Base-by-base conservation (phyloP, 2,113 vertebrate genomes). In the Suricata suricatta region DNA sequence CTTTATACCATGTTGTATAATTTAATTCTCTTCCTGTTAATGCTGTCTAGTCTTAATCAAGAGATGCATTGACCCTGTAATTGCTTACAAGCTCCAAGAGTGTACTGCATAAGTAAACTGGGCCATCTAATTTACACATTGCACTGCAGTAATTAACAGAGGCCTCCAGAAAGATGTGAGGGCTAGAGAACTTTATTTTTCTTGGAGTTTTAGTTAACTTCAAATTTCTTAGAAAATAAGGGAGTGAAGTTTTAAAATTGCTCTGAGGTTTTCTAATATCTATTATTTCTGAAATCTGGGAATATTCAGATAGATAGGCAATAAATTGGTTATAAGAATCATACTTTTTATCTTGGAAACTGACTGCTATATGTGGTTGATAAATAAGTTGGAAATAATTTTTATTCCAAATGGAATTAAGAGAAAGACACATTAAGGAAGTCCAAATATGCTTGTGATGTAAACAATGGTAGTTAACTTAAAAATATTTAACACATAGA, bases 41-140 rank as follows among this genome's bases (percentile, higher is more conserved):
- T 93, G 76, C 52, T 85, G 10, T 86, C 66, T 80, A 12, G 27
- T 97, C 31, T 95, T 94, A 95, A 68, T 92, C 74, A 95, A 82
- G 74, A 94, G 76, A 84, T 33, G 44, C 35, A 27, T 6, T 97
- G 82, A 88, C 47, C 77, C 76, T 96, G 25, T 72, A 77, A 86
- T 76, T 88, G 57, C 29, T 90, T 85, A 38, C 54, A 35, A 29
- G 54, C 71, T 74, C 29, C 14, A n/a, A n/a, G 41, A 57, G 35
- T 68, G n/a, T 31, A 29, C 47, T 83, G n/a, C 33, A 3, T 29
- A 27, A 83, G 72, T 82, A n/a, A 52, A 68, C 74, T 0, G 11
- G 38, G 38, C 16, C 33, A 35, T 63, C 54, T 83, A 33, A 63
- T 95, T 68, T 80, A 76, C 64, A 54, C 35, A 83, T 31, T 3